phyloP scores from a whole-genome alignment of 2,888 invertebrate species.

The Bellardia pandia region DNA sequence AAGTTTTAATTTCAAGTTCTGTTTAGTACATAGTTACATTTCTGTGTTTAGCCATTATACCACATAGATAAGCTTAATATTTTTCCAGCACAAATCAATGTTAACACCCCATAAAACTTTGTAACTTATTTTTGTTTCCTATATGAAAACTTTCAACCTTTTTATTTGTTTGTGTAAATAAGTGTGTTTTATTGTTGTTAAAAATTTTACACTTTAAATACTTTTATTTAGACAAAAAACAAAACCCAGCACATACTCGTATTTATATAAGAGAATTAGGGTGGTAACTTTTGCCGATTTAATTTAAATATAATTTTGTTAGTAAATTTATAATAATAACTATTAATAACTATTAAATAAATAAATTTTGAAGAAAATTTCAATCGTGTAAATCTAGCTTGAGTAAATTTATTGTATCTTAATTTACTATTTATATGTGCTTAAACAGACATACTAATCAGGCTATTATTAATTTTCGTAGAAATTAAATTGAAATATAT shows the following conservation, averaged over 20 bases:
- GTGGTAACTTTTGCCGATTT: too few species aligned
- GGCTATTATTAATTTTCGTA: too few species aligned
- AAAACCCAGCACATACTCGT: too few species aligned
- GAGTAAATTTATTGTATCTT: too few species aligned
- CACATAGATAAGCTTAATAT: conserved; percentile 54
- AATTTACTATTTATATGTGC: too few species aligned
- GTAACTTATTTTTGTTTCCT: conserved; percentile 21
- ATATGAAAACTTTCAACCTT: neutral
- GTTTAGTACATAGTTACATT: neutral
- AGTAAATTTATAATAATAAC: too few species aligned
- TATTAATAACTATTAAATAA: too few species aligned
- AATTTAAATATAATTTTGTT: too few species aligned
- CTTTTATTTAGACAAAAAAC: conserved; percentile 6
- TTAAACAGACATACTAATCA: too few species aligned
- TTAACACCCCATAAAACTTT: conserved; percentile 60
- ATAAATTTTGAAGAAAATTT: too few species aligned
- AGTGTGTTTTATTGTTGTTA: conserved; percentile 17
- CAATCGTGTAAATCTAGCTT: too few species aligned
- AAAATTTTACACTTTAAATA: conserved; percentile 33
- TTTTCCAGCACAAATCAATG: conserved; percentile 56
- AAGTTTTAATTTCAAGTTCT: neutral
- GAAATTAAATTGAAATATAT: too few species aligned
- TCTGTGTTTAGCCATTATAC: conserved; percentile 42
- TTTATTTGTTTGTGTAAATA: conserved; percentile 10
- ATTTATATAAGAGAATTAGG: neutral